Percentiles rank a stretch among this genome's conserved stretches.
Conservation (phyloP, 2,113 vertebrate species). For the Synodontis membranacea region DNA sequence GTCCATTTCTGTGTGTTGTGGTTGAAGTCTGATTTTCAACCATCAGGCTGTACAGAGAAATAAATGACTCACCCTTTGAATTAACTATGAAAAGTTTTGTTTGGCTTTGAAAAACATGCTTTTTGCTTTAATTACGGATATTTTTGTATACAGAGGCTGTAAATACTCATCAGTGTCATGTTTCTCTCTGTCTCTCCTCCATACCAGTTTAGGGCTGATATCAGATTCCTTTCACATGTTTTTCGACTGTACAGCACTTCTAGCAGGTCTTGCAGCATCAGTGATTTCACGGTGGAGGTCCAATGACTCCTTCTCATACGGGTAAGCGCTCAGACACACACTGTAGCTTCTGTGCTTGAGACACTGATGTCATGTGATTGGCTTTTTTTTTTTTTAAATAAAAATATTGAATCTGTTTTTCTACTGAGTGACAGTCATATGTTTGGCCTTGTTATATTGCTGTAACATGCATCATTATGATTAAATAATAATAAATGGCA, state of each 20-base stretch:
- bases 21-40: neutral
- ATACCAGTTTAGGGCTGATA: conserved; percentile 91
- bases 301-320: conserved; percentile 97
- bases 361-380: neutral
- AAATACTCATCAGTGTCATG: neutral
- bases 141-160: neutral
- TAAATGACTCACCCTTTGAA: neutral
- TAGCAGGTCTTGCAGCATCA: conserved; percentile 95
- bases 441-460: too few species aligned
- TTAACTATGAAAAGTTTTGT: neutral
- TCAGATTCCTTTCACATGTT: conserved; percentile 99
- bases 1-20: neutral
- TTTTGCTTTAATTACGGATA: neutral
- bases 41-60: neutral
- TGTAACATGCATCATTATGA: neutral
- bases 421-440: neutral
- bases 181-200: conserved; percentile 1
- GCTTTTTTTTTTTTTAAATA: neutral
- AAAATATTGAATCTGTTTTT: neutral
- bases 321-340: conserved; percentile 74
- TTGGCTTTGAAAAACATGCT: neutral
- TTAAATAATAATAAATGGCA: neutral
- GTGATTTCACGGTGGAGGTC: conserved; percentile 97
- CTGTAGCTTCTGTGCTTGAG: neutral
- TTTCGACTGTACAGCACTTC: conserved; percentile 96